Evolutionary conservation across 2,113 vertebrate species (phyloP), one percentile per base, ranked within the genome.

Genomic region (Dasyurus viverrinus): DNA sequence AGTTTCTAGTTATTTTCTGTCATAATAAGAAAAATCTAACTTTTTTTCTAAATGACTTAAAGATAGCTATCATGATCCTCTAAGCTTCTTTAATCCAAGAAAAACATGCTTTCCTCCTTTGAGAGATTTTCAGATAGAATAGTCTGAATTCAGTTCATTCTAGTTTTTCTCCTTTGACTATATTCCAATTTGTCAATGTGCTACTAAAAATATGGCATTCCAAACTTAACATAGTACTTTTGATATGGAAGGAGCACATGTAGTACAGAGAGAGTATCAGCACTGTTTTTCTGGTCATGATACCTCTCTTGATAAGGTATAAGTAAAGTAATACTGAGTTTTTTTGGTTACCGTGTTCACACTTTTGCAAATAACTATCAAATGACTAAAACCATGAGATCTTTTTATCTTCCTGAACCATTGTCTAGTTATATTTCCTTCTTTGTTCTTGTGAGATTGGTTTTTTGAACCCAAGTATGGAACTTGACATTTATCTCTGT

Each of bases 401-500:
- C 16, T 84, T 68, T 84, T 84, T 84, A 42, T 42, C n/a, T 2
- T 84, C 68, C 42, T 22, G 68, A 84, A 84, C n/a, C 27, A 23
- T 84, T 42, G 60, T 76, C 36, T 76, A 76, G 36, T 76, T 36
- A n/a, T n/a, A 19, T 76, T 84, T 84, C 68, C 68, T 84, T 84
- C n/a, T 42, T 22, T 84, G 68, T 84, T 42, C 68, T 84, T 84
- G n/a, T 84, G n/a, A 84, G 68, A 84, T 42, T 42, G 19, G 42
- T 84, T 84, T 84, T 84, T 84, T 84, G n/a, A 84, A 84, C 68
- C 68, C n/a, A 84, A 84, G n/a, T 84, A 84, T 84, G 42, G 68
- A 84, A 84, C 19, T 84, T 84, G 68, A 84, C n/a, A 42, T 84
- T 84, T 84, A 84, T 84, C 68, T 84, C 68, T 84, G 68, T 42